Evolutionary conservation across 2,888 invertebrate species (phyloP).

Genomic region (Luperina testacea): DNA sequence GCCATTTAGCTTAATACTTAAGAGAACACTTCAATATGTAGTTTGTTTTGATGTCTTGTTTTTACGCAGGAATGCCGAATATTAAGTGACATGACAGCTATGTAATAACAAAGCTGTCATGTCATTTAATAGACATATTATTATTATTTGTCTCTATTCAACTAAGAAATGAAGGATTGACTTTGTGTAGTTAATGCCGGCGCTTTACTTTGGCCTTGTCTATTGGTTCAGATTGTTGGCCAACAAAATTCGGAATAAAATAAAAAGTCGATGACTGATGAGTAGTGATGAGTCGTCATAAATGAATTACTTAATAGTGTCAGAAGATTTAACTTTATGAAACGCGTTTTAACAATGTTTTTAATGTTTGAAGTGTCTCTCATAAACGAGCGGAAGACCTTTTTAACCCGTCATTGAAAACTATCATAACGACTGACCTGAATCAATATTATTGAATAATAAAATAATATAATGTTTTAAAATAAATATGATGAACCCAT

Average conservation of each 20-base stretch:
- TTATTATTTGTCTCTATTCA: background rate
- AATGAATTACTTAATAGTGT: background rate
- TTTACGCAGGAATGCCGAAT: background rate
- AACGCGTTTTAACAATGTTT: background rate
- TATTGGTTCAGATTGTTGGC: too few species aligned
- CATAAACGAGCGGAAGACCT: background rate
- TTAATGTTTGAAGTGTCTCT: background rate
- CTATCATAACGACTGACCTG: background rate
- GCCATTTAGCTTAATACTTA: background rate
- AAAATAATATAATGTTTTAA: background rate
- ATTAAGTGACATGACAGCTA: background rate
- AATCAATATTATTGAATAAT: slow-evolving; percentile 1
- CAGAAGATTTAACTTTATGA: background rate
- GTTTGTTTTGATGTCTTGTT: background rate
- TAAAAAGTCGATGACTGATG: background rate
- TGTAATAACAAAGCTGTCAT: too few species aligned
- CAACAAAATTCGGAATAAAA: background rate
- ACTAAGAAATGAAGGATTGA: too few species aligned
- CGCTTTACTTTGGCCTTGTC: too few species aligned
- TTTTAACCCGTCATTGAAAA: background rate
- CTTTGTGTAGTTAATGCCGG: too few species aligned
- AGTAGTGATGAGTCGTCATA: background rate
- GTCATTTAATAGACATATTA: background rate
- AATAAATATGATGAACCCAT: background rate
- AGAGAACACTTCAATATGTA: background rate